phyloP scores from a whole-genome alignment of 2,888 invertebrate species.

The Aplocera efformata region DNA sequence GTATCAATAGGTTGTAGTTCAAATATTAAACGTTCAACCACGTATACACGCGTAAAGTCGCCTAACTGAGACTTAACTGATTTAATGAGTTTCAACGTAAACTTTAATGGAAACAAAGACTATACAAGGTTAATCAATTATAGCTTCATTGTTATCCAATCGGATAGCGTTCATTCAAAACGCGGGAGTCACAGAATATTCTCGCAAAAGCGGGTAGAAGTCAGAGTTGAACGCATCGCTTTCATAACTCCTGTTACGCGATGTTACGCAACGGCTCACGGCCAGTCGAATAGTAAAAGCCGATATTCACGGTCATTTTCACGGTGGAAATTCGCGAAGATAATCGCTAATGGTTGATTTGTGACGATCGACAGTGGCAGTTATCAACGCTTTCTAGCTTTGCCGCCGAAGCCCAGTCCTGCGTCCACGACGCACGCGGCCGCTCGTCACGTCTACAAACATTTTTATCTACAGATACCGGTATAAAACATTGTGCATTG shows the following conservation, averaged over 20 bases:
- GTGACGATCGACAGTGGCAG: slow-evolving; percentile 37
- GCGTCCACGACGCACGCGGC: slow-evolving; percentile 43
- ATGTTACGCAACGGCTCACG: slow-evolving; percentile 52
- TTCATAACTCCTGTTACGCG: slow-evolving; percentile 20
- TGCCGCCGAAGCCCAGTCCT: slow-evolving; percentile 44
- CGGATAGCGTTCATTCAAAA: slow-evolving; percentile 1
- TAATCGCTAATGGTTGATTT: slow-evolving; percentile 47
- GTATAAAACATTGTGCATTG: slow-evolving; percentile 41
- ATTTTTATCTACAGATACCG: slow-evolving; percentile 39
- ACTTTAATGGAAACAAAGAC: too few relatives aligned
- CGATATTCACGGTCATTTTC: slow-evolving; percentile 63
- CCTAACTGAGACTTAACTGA: too few relatives aligned
- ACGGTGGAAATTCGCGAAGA: slow-evolving; percentile 59
- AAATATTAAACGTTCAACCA: too few relatives aligned
- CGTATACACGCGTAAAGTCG: too few relatives aligned
- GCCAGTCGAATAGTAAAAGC: slow-evolving; percentile 43
- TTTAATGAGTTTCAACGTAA: too few relatives aligned
- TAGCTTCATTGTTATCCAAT: too few relatives aligned
- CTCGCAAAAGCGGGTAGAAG: slow-evolving; percentile 12
- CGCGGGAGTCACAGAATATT: too few relatives aligned
- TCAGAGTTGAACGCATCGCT: slow-evolving; percentile 19
- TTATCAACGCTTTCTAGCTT: slow-evolving; percentile 64
- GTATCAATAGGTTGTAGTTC: too few relatives aligned
- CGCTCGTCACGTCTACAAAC: slow-evolving; percentile 48
- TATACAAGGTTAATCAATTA: too few relatives aligned